Evolutionary conservation across 2,113 vertebrate species (phyloP).

Genomic region (Siniperca chuatsi): DNA sequence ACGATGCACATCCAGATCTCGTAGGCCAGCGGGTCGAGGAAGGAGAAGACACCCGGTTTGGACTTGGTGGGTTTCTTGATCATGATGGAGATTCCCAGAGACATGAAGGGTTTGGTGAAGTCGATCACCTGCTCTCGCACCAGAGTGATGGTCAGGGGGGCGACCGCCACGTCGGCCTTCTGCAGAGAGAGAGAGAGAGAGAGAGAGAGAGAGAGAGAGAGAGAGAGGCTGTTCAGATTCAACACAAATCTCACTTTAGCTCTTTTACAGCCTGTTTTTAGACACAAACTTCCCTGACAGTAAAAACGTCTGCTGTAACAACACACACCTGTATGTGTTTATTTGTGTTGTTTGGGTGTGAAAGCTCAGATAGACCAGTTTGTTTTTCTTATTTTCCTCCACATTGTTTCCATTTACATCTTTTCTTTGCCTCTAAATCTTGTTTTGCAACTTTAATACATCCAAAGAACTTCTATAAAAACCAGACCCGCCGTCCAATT

Average conservation of each 20-base stretch:
- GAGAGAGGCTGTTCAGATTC: not conserved
- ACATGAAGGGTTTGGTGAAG: slow-evolving; percentile 99
- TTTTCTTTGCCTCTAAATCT: too few relatives aligned
- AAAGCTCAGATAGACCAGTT: too few relatives aligned
- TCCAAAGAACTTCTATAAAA: too few relatives aligned
- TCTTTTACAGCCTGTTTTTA: not conserved
- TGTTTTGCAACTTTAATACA: too few relatives aligned
- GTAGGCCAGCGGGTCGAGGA: slow-evolving; percentile 98
- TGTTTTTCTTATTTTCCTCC: too few relatives aligned
- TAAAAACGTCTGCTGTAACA: too few relatives aligned
- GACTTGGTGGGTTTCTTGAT: slow-evolving; percentile 99
- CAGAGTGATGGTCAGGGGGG: slow-evolving; percentile 97
- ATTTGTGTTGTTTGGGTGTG: too few relatives aligned
- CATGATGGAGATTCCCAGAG: slow-evolving; percentile 98
- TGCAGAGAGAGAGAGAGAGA: too few relatives aligned
- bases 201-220: not conserved
- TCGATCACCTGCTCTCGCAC: slow-evolving; percentile 98
- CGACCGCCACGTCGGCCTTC: slow-evolving; percentile 97
- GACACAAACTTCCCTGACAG: not conserved
- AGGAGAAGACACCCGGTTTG: slow-evolving; percentile 98
- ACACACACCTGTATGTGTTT: too few relatives aligned
- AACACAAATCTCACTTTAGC: not conserved
- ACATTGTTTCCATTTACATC: too few relatives aligned
- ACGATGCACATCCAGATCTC: slow-evolving; percentile 99
- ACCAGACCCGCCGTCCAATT: too few relatives aligned